Evolutionary conservation across 1,140 invertebrate species (phyloP).

Genomic region (Dendrolimus kikuchii): DNA sequence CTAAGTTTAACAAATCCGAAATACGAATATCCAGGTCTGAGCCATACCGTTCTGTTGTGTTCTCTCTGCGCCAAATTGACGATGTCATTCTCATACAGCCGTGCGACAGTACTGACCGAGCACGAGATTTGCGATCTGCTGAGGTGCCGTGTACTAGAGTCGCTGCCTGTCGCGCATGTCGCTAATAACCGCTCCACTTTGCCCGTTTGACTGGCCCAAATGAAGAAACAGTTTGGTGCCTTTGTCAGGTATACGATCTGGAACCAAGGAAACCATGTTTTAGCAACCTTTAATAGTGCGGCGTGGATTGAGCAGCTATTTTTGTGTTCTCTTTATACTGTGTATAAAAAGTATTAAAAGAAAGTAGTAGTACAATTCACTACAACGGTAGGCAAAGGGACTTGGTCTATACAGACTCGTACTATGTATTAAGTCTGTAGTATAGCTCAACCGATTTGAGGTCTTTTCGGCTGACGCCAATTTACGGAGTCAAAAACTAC

Average conservation of each 20-base stretch:
- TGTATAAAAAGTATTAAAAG: no score
- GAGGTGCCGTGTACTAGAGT: slow-evolving; percentile 29
- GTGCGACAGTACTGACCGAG: slow-evolving; percentile 40
- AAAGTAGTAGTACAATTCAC: no score
- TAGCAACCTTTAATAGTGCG: not conserved
- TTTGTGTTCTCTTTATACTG: no score
- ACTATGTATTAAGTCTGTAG: no score
- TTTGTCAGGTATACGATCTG: slow-evolving; percentile 57
- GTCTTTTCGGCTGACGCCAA: no score
- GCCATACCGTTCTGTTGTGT: slow-evolving; percentile 48
- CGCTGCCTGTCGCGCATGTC: slow-evolving; percentile 49
- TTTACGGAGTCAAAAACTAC: no score
- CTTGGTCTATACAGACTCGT: no score
- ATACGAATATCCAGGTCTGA: slow-evolving; percentile 47
- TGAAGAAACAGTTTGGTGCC: slow-evolving; percentile 49
- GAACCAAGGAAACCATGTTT: slow-evolving; percentile 9
- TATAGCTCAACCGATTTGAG: no score
- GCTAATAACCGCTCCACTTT: slow-evolving; percentile 30
- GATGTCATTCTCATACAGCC: slow-evolving; percentile 39
- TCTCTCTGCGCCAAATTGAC: slow-evolving; percentile 51
- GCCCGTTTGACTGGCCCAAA: slow-evolving; percentile 36
- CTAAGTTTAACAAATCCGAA: slow-evolving; percentile 59
- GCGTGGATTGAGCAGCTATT: no score
- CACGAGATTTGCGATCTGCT: slow-evolving; percentile 54
- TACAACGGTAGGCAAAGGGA: no score